Conservation (phyloP, 2,113 vertebrate genomes). For the Emydocephalus ijimae region DNA sequence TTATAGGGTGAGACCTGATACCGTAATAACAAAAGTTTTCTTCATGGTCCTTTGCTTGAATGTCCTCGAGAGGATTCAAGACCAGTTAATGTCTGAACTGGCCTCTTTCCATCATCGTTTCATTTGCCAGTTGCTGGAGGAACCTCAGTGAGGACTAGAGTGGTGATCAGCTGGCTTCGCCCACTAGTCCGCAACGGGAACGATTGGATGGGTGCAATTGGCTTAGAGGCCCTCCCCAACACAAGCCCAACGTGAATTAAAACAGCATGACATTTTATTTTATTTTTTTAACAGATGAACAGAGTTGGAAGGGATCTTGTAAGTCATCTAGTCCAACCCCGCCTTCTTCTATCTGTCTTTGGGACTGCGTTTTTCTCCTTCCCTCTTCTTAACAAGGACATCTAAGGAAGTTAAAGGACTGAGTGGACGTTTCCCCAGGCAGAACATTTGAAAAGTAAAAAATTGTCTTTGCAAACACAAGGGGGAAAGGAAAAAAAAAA, state of each 20-base stretch:
- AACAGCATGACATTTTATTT: background rate
- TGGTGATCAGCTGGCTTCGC: background rate
- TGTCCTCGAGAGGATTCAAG: too few relatives aligned
- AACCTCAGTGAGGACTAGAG: background rate
- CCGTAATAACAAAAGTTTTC: background rate
- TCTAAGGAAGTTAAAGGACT: background rate
- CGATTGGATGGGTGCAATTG: too few relatives aligned
- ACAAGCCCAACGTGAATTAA: background rate
- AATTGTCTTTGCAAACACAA: background rate
- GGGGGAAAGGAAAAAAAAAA: too few relatives aligned
- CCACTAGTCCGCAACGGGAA: too few relatives aligned
- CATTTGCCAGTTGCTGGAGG: background rate
- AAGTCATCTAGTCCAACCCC: too few relatives aligned
- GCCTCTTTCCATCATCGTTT: background rate
- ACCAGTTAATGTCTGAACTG: background rate
- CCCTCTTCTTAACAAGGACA: background rate
- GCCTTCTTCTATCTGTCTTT: background rate
- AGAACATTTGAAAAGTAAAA: background rate
- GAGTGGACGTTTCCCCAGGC: background rate
- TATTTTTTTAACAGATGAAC: too few relatives aligned
- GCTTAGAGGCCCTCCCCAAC: background rate
- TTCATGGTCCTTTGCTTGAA: background rate
- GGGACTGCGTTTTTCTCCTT: background rate
- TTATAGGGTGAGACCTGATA: background rate
- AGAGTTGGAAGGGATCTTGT: too few relatives aligned